These are phyloP conservation scores for Empis stercorea DNA, from an alignment of 2,888 invertebrate species.

Conservation along the genomic window DNA sequence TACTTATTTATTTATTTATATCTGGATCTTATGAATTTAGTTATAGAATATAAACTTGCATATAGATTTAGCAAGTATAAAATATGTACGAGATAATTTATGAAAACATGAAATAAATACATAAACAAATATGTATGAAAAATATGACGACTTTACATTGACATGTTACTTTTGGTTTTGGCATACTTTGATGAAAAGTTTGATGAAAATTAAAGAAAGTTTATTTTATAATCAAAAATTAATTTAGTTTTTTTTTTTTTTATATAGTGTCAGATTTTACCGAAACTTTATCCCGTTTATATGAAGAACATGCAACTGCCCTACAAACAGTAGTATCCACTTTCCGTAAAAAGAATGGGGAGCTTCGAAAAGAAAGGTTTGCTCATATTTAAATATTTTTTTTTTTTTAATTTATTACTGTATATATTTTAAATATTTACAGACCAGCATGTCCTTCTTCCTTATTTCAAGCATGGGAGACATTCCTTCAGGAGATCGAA, in stretches of 20 bases:
- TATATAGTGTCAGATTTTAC: slow-evolving; percentile 81
- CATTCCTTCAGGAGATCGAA: slow-evolving; percentile 79
- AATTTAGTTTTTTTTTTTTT: slow-evolving; percentile 11
- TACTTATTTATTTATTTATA: no score
- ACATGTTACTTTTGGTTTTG: no score
- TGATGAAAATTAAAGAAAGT: no score
- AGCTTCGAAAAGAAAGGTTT: slow-evolving; percentile 76
- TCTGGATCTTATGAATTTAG: no score
- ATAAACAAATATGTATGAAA: no score
- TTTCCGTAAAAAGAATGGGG: slow-evolving; percentile 73
- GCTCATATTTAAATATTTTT: slow-evolving; percentile 12
- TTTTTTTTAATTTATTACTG: slow-evolving; percentile 1
- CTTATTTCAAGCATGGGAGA: slow-evolving; percentile 83
- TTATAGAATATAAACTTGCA: no score
- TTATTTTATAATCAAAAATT: not conserved
- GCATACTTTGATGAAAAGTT: no score
- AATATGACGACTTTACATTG: no score
- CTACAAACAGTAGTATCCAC: slow-evolving; percentile 74
- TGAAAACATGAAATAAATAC: no score
- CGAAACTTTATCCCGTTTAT: slow-evolving; percentile 74
- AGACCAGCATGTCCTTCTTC: slow-evolving; percentile 69
- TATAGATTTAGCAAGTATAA: no score
- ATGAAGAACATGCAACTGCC: slow-evolving; percentile 80
- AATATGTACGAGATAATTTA: no score
- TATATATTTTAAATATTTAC: no score